Evolutionary conservation across 1,140 invertebrate species (phyloP), one percentile per base, ranked within the genome.

Genomic region (Holcopasites calliopsidis): DNA sequence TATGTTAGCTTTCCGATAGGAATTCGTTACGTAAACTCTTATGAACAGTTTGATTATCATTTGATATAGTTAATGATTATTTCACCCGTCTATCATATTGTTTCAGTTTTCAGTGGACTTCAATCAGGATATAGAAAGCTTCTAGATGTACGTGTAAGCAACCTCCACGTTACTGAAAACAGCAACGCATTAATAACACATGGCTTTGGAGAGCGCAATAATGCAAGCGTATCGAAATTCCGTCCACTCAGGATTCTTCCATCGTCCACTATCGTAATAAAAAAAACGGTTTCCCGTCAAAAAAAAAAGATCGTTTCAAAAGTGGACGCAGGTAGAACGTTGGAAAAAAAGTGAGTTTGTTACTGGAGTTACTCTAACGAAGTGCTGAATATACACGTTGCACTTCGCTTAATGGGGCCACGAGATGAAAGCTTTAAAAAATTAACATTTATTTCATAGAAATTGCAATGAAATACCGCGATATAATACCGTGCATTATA

Each of bases 221-320:
- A n/a, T 26, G 11, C 23, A 50, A 65, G 49, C 47, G 62, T 26
- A 50, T 50, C n/a, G 62, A 49, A 38, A 23, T 50, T 35, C 62
- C 47, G 47, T n/a, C 33, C 10, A 68, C 28, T 23, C 35, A 16
- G 50, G 33, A n/a, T 54, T 68, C 40, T 54, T 42, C 64, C 31
- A 35, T 40, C 50, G 47, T 65, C 28, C 26, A 38, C 44, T 21
- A 49, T 21, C 52, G 13, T 42, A 44, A 68, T 49, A 35, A 33
- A 44, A 31, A 55, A 42, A 35, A 13, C 50, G 21, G 42, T 54
- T 40, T 40, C 64, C 64, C 21, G n/a, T 0, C 49, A 26, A 68
- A 38, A 21, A 47, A 31, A 47, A n/a, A n/a, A n/a, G n/a, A 31
- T 26, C 60, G 60, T 47, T 62, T n/a, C 18, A 31, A 65, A 65